Evolutionary conservation across 2,797 vertebrate genomes (phyloP), one percentile per base, ranked within the genome.

Genomic region (Sciurus carolinensis): DNA sequence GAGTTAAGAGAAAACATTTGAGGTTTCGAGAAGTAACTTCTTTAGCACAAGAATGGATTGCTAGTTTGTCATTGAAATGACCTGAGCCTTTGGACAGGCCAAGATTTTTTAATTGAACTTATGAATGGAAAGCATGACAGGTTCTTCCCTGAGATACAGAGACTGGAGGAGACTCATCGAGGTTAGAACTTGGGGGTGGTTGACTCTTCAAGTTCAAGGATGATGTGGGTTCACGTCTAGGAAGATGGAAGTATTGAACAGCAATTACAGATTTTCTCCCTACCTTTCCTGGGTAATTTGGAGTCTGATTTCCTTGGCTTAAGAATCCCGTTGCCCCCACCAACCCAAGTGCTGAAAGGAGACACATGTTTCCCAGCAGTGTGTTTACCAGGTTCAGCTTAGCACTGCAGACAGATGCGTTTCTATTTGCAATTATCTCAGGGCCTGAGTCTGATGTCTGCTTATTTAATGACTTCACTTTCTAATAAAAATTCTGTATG

Each of bases 391-490:
- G 83, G 73, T 10, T 86, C 62, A 66, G 76, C 87, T 59, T 8
- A 73, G 91, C 18, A 0, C 91, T 66, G 57, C 62, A 24, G 72
- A 93, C 93, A 75, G 89, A 94, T 87, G 89, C 0, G 69, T 72
- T 96, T 81, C 93, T 95, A 47, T 90, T 62, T 72, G 90, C 91
- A 94, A 75, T 96, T 93, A 95, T 96, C 94, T 96, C 92, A 75
- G 86, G 90, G 91, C 91, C 95, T 42, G 84, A 75, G 95, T 84
- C 94, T 96, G 86, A 50, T 96, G 91, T 95, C 95, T 95, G 95
- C 77, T 97, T 96, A 90, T 93, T 97, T 96, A 97, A 97, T 97
- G 95, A 97, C 91, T 97, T 97, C 94, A 88, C 93, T 96, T 96
- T 93, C 97, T 93, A 93, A 96, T 97, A 96, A 97, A 95, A 97